Evolutionary conservation across 2,113 vertebrate genomes (phyloP).

Genomic region (Peucedramus taeniatus): DNA sequence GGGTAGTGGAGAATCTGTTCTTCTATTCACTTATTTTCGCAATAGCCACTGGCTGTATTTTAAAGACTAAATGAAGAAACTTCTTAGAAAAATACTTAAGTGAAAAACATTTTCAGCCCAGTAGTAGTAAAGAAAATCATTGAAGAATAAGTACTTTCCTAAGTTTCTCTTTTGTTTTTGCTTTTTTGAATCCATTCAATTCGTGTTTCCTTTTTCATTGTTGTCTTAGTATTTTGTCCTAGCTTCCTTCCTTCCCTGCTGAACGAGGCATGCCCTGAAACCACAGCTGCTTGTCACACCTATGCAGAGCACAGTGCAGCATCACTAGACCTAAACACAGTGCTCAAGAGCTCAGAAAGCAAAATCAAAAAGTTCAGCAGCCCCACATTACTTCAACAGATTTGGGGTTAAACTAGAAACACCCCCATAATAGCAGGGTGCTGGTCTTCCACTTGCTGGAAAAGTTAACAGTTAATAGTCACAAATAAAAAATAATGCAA

Average conservation of each 20-base stretch:
- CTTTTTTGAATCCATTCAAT: background rate
- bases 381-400: background rate
- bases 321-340: background rate
- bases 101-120: background rate
- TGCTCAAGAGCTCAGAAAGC: background rate
- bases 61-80: background rate
- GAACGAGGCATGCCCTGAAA: background rate
- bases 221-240: background rate
- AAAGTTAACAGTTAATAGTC: background rate
- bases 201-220: background rate
- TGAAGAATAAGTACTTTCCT: background rate
- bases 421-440: background rate
- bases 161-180: background rate
- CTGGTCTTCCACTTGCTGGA: background rate
- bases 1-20: background rate
- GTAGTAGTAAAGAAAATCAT: background rate
- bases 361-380: background rate
- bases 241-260: constrained; percentile 11
- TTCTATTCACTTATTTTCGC: background rate
- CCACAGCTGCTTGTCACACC: background rate
- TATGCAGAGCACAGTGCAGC: background rate
- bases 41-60: background rate
- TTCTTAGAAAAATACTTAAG: background rate
- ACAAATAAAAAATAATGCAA: background rate
- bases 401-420: background rate